phyloP scores from a whole-genome alignment of 2,113 vertebrate species.

The Onychostoma macrolepis region DNA sequence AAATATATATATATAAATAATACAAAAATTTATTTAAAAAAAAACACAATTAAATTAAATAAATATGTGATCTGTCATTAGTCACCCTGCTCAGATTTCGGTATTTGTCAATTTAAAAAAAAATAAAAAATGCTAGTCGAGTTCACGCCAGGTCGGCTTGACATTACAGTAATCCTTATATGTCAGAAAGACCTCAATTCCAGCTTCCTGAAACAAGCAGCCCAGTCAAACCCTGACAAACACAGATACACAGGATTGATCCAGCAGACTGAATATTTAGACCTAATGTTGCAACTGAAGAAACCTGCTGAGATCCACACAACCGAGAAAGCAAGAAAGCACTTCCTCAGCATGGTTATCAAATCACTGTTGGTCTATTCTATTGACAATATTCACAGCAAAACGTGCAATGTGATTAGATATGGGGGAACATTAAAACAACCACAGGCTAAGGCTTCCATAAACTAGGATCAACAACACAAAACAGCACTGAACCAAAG shows the following conservation, averaged over 20 bases:
- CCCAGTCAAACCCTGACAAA: background rate
- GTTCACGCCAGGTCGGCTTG: background rate
- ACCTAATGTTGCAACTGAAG: background rate
- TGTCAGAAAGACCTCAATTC: background rate
- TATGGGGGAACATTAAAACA: background rate
- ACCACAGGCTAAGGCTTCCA: background rate
- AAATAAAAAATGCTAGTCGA: background rate
- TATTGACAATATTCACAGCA: background rate
- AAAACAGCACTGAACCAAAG: background rate
- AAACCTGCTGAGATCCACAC: slow-evolving; percentile 15
- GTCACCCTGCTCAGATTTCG: background rate
- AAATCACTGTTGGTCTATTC: slow-evolving; percentile 3
- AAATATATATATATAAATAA: background rate
- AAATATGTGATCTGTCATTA: too few species aligned
- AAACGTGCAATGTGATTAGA: slow-evolving; percentile 6
- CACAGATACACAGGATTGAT: background rate
- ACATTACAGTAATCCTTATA: slow-evolving; percentile 25
- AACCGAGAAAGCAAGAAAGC: slow-evolving; percentile 1
- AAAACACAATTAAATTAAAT: too few species aligned
- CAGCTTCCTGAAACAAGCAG: background rate
- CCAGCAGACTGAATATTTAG: background rate
- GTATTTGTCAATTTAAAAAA: background rate
- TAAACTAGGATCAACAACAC: background rate
- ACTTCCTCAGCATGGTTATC: background rate
- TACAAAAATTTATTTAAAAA: background rate